phyloP scores from a whole-genome alignment of 2,113 vertebrate species.

The Agelaius phoeniceus region DNA sequence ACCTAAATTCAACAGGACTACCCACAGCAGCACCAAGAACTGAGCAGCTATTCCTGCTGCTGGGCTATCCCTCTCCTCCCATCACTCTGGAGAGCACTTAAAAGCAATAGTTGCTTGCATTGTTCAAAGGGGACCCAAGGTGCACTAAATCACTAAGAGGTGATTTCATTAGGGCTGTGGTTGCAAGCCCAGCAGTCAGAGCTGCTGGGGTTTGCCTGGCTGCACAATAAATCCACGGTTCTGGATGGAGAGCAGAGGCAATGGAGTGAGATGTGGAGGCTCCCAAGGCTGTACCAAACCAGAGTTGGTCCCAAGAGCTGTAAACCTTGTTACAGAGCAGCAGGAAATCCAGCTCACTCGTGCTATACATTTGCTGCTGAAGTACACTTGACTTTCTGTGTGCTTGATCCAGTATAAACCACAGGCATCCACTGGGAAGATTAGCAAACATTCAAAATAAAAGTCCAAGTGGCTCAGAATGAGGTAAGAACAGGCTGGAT shows the following conservation, averaged over 20 bases:
- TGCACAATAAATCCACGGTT: background rate
- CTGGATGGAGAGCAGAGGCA: background rate
- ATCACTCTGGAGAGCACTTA: background rate
- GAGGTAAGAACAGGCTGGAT: slow-evolving; percentile 15
- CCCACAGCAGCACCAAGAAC: background rate
- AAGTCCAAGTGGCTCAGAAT: background rate
- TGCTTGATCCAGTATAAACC: slow-evolving; percentile 13
- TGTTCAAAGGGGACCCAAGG: background rate
- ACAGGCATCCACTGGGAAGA: slow-evolving; percentile 41
- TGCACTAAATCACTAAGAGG: background rate
- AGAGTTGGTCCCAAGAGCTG: accelerated
- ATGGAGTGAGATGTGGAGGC: background rate
- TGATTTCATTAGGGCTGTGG: background rate
- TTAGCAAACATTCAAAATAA: slow-evolving; percentile 17
- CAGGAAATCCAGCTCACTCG: background rate
- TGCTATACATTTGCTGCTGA: background rate
- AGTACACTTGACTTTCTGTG: slow-evolving; percentile 18
- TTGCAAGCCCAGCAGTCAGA: background rate
- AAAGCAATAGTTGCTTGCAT: background rate
- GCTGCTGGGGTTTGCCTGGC: background rate
- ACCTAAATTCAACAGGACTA: background rate
- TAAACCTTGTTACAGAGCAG: background rate
- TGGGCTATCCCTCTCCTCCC: background rate
- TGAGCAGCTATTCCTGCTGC: background rate
- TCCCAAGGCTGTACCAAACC: background rate